Evolutionary conservation across 2,888 invertebrate genomes (phyloP), one percentile per base, ranked within the genome.

Genomic region (Himalopsyche anomala): DNA sequence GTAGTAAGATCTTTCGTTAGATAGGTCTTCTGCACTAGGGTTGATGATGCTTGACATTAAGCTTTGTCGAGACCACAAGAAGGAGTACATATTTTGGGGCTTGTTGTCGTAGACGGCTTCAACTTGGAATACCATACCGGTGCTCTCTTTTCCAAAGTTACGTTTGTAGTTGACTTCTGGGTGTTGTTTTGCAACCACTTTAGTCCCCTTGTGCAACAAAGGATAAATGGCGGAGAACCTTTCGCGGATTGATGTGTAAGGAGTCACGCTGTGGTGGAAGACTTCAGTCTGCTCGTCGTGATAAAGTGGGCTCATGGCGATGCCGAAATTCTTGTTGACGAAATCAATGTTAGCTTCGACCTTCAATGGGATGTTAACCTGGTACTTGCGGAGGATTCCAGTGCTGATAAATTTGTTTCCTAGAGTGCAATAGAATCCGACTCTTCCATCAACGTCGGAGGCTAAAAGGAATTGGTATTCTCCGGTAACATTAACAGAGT

Each of bases 391-490:
- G 85, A 95, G 93, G 42, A 94, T 92, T 89, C 96, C 96, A 85
- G 94, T 94, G 88, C 94, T 94, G 56, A 94, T 91, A 89, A 94
- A 94, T 86, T 92, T 91, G 89, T 95, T 94, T 89, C 94, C 94
- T 54, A 96, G 94, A 17, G 95, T 94, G 83, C 93, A 92, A 85
- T 95, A 91, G 90, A 96, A 96, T 85, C 96, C 95, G 87, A 95
- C 91, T 89, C 93, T 94, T 45, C 94, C 94, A 88, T 95, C 94
- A 69, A 93, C 90, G 89, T 94, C 94, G 85, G 91, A 91, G 17
- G 95, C 93, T 88, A 92, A 92, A 5, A 94, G 92, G 17, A 94
- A 90, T 45, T 92, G 91, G 17, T 94, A 89, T 88, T 94, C 93
- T 79, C 92, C 91, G 36, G 93, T 91, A 56, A 92, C 56, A 90